These are phyloP conservation scores for Tachystola acroxantha DNA, from an alignment of 2,888 invertebrate genomes.

Conservation along the genomic window DNA sequence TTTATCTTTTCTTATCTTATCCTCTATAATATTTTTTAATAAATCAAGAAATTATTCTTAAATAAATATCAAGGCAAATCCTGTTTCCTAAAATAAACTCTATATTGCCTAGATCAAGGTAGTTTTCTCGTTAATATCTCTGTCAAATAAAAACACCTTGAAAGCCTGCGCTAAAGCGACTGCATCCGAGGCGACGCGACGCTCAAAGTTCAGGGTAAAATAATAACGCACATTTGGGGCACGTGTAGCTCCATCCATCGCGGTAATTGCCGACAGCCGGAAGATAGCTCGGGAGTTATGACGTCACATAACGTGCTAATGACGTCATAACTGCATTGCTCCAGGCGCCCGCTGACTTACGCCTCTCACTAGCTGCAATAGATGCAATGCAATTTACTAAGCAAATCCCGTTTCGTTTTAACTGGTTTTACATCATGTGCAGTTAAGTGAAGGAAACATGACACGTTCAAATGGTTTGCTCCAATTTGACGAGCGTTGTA, in stretches of 20 bases:
- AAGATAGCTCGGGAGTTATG: conserved; percentile 68
- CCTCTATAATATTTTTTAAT: no score
- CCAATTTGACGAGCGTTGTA: conserved; percentile 6
- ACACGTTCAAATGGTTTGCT: conserved; percentile 11
- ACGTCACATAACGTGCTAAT: conserved; percentile 73
- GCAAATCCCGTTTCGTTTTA: conserved; percentile 32
- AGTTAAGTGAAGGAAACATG: conserved; percentile 19
- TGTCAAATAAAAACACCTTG: no score
- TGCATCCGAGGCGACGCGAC: conserved; percentile 4
- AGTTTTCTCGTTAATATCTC: no score
- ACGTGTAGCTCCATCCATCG: conserved; percentile 59
- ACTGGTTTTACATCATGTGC: conserved; percentile 33
- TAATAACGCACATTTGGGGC: conserved; percentile 53
- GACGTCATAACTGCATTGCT: conserved; percentile 74
- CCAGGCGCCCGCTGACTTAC: conserved; percentile 45
- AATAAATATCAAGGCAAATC: no score
- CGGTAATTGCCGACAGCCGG: conserved; percentile 68
- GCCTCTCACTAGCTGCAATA: conserved; percentile 42
- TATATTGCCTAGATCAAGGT: no score
- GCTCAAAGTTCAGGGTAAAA: conserved; percentile 32
- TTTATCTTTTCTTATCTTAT: no score
- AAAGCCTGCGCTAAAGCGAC: not conserved
- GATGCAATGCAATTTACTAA: conserved; percentile 52
- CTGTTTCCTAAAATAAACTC: no score
- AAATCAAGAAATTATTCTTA: no score